Conservation (phyloP, 2,888 invertebrate genomes). For the Alsophila aescularia region DNA sequence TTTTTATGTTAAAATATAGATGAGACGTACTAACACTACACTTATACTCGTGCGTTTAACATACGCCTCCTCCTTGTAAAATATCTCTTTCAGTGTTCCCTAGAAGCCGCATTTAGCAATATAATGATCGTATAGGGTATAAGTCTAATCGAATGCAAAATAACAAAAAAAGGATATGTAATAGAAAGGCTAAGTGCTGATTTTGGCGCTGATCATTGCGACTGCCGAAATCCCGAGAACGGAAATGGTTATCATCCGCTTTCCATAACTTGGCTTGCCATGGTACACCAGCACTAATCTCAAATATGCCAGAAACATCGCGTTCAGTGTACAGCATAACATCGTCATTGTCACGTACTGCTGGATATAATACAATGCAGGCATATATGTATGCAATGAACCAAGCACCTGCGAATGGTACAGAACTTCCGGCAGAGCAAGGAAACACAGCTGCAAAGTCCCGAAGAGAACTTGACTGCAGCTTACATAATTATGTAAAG, state of each 20-base stretch:
- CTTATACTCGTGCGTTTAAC: not conserved
- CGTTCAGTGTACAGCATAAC: too few relatives aligned
- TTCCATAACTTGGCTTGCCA: conserved; percentile 4
- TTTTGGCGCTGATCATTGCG: not conserved
- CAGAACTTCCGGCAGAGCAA: too few relatives aligned
- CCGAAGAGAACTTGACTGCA: not conserved
- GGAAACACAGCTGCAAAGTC: too few relatives aligned
- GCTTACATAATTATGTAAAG: conserved; percentile 7
- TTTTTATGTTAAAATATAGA: too few relatives aligned
- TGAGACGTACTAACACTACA: too few relatives aligned
- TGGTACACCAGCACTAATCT: not conserved
- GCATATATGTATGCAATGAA: too few relatives aligned
- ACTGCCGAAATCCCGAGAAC: not conserved
- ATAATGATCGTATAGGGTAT: not conserved
- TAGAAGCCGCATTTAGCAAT: not conserved
- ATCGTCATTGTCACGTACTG: too few relatives aligned
- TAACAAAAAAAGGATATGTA: too few relatives aligned
- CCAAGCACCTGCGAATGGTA: too few relatives aligned
- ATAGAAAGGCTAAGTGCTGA: not conserved
- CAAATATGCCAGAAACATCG: not conserved
- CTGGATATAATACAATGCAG: too few relatives aligned
- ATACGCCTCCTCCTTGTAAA: not conserved
- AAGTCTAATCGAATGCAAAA: not conserved
- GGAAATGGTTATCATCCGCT: not conserved
- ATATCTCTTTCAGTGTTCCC: conserved; percentile 6